Percentiles rank a stretch among this genome's conserved stretches.
phyloP scores from a whole-genome alignment of 2,113 vertebrate species.

The Vulpes ferrilata region DNA sequence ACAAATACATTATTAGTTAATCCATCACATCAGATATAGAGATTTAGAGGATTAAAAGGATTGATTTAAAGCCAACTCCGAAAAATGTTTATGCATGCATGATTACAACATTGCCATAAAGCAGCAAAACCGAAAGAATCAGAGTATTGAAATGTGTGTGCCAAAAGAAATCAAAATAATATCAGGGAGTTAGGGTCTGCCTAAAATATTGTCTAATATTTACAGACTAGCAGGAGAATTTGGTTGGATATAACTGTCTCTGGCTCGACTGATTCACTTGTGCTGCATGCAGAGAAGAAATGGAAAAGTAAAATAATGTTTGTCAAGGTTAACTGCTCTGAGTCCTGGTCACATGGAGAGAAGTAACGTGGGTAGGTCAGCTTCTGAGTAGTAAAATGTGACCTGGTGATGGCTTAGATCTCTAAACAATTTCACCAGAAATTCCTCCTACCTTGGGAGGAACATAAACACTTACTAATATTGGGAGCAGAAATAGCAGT shows the following conservation, averaged over 20 bases:
- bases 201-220: conserved; percentile 3
- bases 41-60: conserved; percentile 66
- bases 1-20: conserved; percentile 70
- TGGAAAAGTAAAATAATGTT: not conserved
- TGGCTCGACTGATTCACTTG: not conserved
- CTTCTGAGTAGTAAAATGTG: not conserved
- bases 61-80: conserved; percentile 50
- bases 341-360: not conserved
- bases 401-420: not conserved
- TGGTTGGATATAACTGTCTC: not conserved
- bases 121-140: not conserved
- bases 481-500: not conserved
- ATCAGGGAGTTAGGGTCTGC: not conserved
- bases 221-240: not conserved
- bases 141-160: not conserved
- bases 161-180: conserved; percentile 8
- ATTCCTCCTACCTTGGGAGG: not conserved
- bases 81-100: conserved; percentile 35
- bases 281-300: not conserved
- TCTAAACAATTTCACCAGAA: conserved; percentile 16
- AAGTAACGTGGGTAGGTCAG: not conserved
- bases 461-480: not conserved
- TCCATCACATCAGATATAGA: conserved; percentile 59
- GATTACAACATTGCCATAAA: not conserved
- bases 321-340: not conserved